Evolutionary conservation across 2,113 vertebrate genomes (phyloP).

Genomic region (Saccopteryx leptura): DNA sequence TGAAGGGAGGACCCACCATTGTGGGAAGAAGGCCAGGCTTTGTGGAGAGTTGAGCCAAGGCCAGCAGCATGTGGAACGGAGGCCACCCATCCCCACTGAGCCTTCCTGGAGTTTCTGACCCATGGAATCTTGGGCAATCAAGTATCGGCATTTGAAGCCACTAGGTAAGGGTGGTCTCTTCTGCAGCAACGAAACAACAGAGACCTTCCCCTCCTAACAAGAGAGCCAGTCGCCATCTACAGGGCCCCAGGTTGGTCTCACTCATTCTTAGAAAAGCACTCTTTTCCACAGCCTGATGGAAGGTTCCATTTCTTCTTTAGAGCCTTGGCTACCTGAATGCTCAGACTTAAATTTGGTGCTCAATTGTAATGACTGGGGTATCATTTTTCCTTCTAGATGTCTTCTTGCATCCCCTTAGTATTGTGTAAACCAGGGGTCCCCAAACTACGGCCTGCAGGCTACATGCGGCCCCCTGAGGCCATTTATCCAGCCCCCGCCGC

Average conservation of each 20-base stretch:
- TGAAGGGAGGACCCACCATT: not conserved
- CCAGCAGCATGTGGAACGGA: not conserved
- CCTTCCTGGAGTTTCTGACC: not conserved
- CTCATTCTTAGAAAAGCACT: not conserved
- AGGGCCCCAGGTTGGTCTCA: not conserved
- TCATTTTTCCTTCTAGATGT: not conserved
- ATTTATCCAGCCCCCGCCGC: no score
- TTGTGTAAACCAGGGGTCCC: not conserved
- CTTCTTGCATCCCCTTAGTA: not conserved
- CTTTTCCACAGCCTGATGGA: not conserved
- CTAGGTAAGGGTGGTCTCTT: not conserved
- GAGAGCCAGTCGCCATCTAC: not conserved
- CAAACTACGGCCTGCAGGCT: no score
- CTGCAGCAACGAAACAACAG: not conserved
- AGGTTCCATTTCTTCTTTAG: not conserved
- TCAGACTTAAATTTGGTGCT: conserved; percentile 16
- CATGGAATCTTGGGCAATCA: not conserved
- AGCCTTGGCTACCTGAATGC: not conserved
- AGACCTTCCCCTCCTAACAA: not conserved
- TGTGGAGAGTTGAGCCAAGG: not conserved
- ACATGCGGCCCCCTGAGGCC: no score
- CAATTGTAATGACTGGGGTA: not conserved
- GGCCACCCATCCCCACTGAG: not conserved
- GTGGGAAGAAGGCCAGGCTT: not conserved
- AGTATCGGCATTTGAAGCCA: not conserved